A percentile compares a stretch with the other conserved stretches of the same genome.
phyloP scores from a whole-genome alignment of 1,140 invertebrate genomes.

The Ceratoteleas bidentatus region DNA sequence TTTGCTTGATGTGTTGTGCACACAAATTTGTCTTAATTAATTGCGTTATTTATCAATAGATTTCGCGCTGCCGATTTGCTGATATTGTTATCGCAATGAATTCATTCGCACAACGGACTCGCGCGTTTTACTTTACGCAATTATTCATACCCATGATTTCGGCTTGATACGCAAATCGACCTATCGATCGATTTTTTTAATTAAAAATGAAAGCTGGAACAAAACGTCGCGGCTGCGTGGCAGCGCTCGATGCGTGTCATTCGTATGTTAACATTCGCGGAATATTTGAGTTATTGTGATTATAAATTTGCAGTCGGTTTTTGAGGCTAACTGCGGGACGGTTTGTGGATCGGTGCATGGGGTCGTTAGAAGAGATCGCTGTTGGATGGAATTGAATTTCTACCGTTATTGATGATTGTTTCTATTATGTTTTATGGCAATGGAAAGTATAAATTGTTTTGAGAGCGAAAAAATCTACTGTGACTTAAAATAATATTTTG shows the following conservation, averaged over 20 bases:
- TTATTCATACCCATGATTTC: slow-evolving; percentile 27
- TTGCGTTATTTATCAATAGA: slow-evolving; percentile 52
- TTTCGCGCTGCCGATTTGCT: slow-evolving; percentile 15
- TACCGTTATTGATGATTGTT: no score
- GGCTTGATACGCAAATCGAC: slow-evolving; percentile 2
- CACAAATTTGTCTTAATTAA: slow-evolving; percentile 46
- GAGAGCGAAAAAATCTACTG: no score
- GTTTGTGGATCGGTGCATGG: no score
- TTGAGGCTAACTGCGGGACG: no score
- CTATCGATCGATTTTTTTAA: neutral
- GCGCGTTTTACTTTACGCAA: slow-evolving; percentile 28
- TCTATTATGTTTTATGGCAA: no score
- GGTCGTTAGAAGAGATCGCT: no score
- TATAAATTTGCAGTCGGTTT: no score
- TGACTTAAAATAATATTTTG: no score
- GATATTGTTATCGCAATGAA: slow-evolving; percentile 33
- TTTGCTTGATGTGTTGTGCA: slow-evolving; percentile 34
- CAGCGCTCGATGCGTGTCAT: neutral
- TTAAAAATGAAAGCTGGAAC: neutral
- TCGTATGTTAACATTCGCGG: neutral
- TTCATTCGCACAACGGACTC: slow-evolving; percentile 18
- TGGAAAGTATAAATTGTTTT: no score
- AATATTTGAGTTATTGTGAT: no score
- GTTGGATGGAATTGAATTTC: no score
- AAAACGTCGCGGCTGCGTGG: neutral